phyloP scores from a whole-genome alignment of 2,888 invertebrate species.

The Gymnosoma rotundatum region DNA sequence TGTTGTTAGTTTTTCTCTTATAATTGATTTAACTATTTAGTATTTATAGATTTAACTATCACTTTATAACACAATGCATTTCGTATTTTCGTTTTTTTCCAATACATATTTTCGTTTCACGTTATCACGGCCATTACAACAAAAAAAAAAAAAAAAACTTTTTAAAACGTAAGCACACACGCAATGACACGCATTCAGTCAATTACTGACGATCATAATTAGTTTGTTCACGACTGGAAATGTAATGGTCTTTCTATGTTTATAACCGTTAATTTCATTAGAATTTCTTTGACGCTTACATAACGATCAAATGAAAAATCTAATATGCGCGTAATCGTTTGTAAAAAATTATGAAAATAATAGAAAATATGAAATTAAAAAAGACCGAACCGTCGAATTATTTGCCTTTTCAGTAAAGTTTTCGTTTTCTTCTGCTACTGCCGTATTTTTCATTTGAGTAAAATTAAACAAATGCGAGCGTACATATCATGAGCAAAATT shows the following conservation, averaged over 20 bases:
- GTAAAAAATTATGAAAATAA: conserved; percentile 64
- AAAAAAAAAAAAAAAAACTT: neutral
- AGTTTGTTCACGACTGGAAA: conserved; percentile 23
- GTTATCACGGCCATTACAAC: conserved; percentile 64
- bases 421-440: conserved; percentile 18
- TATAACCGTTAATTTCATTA: conserved; percentile 53
- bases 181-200: conserved; percentile 15
- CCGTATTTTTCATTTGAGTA: conserved; percentile 51
- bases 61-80: conserved; percentile 38
- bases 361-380: conserved; percentile 58
- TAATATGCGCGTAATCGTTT: conserved; percentile 61
- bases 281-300: conserved; percentile 59
- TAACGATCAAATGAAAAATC: conserved; percentile 56
- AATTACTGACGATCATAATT: conserved; percentile 37
- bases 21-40: conserved; percentile 3
- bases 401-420: conserved; percentile 55
- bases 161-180: conserved; percentile 17
- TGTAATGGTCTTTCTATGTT: neutral
- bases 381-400: conserved; percentile 46
- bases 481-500: conserved; percentile 26
- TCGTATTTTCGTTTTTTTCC: conserved; percentile 37
- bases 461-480: conserved; percentile 50
- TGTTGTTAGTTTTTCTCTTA: conserved; percentile 4
- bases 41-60: conserved; percentile 17
- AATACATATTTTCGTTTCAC: conserved; percentile 52